Conservation (phyloP, 2,888 invertebrate species). For the Pheosia gnoma region DNA sequence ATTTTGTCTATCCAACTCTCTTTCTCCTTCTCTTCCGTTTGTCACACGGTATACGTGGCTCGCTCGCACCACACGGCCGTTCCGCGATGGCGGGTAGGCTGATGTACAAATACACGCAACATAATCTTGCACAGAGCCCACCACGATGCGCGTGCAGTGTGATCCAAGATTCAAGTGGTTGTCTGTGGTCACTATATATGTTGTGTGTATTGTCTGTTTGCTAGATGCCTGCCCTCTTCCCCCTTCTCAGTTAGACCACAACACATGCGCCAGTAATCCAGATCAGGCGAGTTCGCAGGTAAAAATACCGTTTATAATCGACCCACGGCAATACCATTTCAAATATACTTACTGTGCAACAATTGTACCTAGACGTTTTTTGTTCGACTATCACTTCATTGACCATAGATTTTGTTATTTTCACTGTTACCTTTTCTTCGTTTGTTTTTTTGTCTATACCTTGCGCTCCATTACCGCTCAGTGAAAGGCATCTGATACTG, state of each 20-base stretch:
- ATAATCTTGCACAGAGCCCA: constrained; percentile 71
- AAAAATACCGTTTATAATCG: constrained; percentile 83
- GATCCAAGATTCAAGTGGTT: constrained; percentile 83
- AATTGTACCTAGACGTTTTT: constrained; percentile 64
- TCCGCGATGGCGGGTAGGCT: constrained; percentile 70
- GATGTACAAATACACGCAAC: constrained; percentile 80
- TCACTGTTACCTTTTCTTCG: constrained; percentile 71
- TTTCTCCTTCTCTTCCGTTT: constrained; percentile 72
- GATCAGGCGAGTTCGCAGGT: constrained; percentile 89
- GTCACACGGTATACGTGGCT: constrained; percentile 41
- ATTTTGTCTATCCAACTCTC: constrained; percentile 78
- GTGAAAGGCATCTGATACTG: constrained; percentile 62
- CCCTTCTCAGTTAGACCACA: constrained; percentile 94
- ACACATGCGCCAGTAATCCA: constrained; percentile 90
- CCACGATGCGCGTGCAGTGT: constrained; percentile 79
- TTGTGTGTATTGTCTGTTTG: constrained; percentile 95
- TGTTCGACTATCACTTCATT: constrained; percentile 79
- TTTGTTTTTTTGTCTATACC: constrained; percentile 60
- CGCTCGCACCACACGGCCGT: constrained; percentile 39
- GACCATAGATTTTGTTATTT: constrained; percentile 73
- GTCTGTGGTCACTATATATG: constrained; percentile 86
- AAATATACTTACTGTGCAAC: constrained; percentile 50
- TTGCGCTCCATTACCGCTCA: constrained; percentile 73
- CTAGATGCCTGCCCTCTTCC: constrained; percentile 97
- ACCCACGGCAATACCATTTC: constrained; percentile 80